Percentiles rank a stretch among this genome's conserved stretches.
These are phyloP conservation scores for Linnaemya vulpina DNA, from an alignment of 2,888 invertebrate genomes.

Conservation along the genomic window DNA sequence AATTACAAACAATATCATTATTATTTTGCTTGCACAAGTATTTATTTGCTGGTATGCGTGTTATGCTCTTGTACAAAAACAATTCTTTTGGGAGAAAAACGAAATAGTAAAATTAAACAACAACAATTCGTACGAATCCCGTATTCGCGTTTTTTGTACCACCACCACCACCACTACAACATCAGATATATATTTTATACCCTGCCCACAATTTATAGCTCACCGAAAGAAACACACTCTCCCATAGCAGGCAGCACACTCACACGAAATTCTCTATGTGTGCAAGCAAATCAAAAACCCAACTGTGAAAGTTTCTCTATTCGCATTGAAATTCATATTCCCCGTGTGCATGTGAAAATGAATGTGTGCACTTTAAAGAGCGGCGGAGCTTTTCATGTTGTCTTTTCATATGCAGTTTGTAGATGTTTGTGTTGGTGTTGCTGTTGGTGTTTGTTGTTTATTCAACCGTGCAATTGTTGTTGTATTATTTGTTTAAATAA, in stretches of 20 bases:
- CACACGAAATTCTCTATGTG: conserved; percentile 58
- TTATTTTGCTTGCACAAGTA: background rate
- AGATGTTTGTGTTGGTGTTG: background rate
- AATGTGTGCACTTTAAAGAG: conserved; percentile 43
- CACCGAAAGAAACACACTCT: conserved; percentile 61
- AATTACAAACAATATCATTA: no score
- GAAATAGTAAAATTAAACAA: conserved; percentile 18
- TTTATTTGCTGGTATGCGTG: conserved; percentile 2
- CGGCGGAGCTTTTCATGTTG: conserved; percentile 42
- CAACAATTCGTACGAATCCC: conserved; percentile 80
- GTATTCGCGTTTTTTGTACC: conserved; percentile 80
- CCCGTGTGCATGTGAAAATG: background rate
- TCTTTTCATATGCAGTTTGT: background rate
- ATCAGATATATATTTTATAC: conserved; percentile 80
- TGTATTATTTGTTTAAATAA: background rate
- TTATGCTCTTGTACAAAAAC: conserved; percentile 22
- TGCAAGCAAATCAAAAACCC: conserved; percentile 13
- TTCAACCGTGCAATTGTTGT: conserved; percentile 39
- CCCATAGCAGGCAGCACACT: conserved; percentile 52
- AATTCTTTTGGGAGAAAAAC: conserved; percentile 26
- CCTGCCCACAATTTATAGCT: conserved; percentile 81
- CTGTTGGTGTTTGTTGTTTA: conserved; percentile 42
- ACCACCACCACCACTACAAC: conserved; percentile 53
- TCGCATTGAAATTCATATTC: background rate
- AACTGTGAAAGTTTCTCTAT: conserved; percentile 10